phyloP scores from a whole-genome alignment of 2,113 vertebrate genomes.

The Bungarus multicinctus region DNA sequence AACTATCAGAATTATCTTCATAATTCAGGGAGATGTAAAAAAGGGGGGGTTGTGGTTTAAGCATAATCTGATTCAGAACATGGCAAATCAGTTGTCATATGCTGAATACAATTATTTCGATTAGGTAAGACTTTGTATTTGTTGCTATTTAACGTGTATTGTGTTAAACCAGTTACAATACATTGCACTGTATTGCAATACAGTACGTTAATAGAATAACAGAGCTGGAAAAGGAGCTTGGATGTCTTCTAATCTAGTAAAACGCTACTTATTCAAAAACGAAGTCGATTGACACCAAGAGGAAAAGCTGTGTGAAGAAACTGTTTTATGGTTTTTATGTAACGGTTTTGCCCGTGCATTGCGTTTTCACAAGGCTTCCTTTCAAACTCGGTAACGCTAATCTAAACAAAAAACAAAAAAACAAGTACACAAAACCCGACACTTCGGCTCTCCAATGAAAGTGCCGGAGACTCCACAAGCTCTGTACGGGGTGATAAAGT shows the following conservation, averaged over 20 bases:
- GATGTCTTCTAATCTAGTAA: not conserved
- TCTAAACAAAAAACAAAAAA: not conserved
- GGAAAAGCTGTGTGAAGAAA: not conserved
- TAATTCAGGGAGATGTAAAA: not conserved
- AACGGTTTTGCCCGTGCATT: not conserved
- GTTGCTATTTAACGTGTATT: not conserved
- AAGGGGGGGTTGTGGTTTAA: not conserved
- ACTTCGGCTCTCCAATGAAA: not conserved
- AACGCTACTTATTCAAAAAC: not conserved
- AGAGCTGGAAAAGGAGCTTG: no score
- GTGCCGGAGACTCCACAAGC: no score
- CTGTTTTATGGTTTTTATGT: not conserved
- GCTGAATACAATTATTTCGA: not conserved
- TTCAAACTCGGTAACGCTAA: not conserved
- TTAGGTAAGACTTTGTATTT: not conserved
- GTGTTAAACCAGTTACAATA: not conserved
- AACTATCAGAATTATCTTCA: not conserved
- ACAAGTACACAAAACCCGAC: not conserved
- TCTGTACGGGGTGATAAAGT: not conserved
- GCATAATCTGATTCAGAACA: not conserved
- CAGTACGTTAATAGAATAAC: no score
- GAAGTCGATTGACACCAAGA: not conserved
- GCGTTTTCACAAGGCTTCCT: not conserved
- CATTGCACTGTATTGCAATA: not conserved
- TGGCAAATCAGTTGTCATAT: not conserved